Percentiles rank a stretch among this genome's conserved stretches.
Evolutionary conservation across 2,888 invertebrate genomes (phyloP).

Genomic region (Pollenia angustigena): DNA sequence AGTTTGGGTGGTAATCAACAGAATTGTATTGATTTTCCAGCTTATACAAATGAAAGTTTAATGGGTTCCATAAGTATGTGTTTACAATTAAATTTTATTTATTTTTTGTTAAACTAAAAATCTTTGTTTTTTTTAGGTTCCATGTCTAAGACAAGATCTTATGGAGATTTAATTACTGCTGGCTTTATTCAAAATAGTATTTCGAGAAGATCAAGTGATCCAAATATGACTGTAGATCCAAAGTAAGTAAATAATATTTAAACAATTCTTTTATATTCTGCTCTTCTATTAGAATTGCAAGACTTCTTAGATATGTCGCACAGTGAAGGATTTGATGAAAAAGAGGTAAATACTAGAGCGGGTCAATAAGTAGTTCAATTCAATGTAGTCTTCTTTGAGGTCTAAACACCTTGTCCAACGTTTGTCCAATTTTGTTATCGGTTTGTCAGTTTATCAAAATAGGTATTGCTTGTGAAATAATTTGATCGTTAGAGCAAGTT

Average conservation of each 20-base stretch:
- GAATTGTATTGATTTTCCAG: constrained; percentile 83
- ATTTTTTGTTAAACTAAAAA: background rate
- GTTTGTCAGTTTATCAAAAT: too few species aligned
- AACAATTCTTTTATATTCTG: background rate
- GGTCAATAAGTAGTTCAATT: too few species aligned
- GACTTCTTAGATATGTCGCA: too few species aligned
- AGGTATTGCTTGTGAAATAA: too few species aligned
- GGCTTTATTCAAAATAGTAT: constrained; percentile 85
- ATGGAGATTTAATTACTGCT: constrained; percentile 91
- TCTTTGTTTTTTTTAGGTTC: constrained; percentile 82
- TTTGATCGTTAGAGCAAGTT: too few species aligned
- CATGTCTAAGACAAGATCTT: constrained; percentile 93
- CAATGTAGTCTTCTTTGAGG: too few species aligned
- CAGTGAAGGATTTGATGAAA: too few species aligned
- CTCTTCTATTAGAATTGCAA: too few species aligned
- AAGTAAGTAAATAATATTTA: constrained; percentile 85
- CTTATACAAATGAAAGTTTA: constrained; percentile 80
- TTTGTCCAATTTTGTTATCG: too few species aligned
- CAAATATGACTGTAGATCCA: constrained; percentile 90
- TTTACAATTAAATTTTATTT: background rate
- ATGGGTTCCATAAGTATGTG: constrained; percentile 79
- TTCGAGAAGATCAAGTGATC: constrained; percentile 93
- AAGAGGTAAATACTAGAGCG: too few species aligned
- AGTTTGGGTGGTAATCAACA: constrained; percentile 84
- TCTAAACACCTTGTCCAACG: too few species aligned